A percentile compares a stretch with the other conserved stretches of the same genome.
phyloP scores from a whole-genome alignment of 2,888 invertebrate genomes.

The Harpalus rufipes region DNA sequence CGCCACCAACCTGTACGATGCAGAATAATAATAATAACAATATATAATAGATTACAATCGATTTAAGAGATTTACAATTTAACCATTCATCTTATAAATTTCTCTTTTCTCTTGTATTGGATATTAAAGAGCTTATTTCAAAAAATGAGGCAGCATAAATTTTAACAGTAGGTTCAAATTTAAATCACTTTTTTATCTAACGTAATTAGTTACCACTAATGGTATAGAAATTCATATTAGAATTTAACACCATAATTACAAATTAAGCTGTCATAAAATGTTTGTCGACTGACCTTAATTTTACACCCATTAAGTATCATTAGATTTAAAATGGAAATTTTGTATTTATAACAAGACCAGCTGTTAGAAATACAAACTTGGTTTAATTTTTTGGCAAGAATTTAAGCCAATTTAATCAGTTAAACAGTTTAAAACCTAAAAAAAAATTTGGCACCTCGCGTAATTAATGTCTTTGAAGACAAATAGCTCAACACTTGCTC shows the following conservation, averaged over 20 bases:
- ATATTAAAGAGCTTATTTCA: too few relatives aligned
- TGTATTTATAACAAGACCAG: not conserved
- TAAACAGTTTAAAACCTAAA: not conserved
- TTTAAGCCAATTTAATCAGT: not conserved
- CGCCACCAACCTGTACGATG: too few relatives aligned
- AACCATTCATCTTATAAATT: not conserved
- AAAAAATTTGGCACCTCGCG: constrained; percentile 22
- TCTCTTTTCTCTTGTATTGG: not conserved
- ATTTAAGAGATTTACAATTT: not conserved
- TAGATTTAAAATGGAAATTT: constrained; percentile 26
- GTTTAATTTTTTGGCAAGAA: constrained; percentile 26
- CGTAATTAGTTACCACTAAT: constrained; percentile 18
- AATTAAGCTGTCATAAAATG: constrained; percentile 33
- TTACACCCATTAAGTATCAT: constrained; percentile 27
- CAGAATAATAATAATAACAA: too few relatives aligned
- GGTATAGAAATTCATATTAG: constrained; percentile 6
- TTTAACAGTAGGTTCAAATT: constrained; percentile 14
- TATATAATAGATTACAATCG: too few relatives aligned
- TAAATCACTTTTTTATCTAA: constrained; percentile 19
- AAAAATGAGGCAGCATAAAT: constrained; percentile 16
- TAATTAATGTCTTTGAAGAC: constrained; percentile 39
- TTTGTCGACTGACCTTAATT: constrained; percentile 27
- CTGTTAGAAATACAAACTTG: constrained; percentile 12
- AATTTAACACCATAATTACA: constrained; percentile 33
- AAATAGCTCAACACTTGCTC: not conserved